Conservation (phyloP, 2,888 invertebrate species). For the Cryptus armator region DNA sequence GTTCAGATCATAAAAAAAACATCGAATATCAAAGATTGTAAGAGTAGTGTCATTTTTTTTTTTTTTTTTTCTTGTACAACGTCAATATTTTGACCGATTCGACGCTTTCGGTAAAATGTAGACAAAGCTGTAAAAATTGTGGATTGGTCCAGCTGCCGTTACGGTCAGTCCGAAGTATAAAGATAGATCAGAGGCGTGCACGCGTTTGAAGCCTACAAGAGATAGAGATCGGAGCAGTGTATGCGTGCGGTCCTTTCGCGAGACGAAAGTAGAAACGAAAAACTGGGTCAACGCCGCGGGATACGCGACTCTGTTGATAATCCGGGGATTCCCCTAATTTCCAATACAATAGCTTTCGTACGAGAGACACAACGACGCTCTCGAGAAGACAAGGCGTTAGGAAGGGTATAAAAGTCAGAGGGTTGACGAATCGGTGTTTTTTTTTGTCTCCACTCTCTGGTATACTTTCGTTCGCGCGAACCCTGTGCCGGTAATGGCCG, state of each 20-base stretch:
- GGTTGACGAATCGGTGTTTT: conserved; percentile 73
- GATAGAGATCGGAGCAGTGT: conserved; percentile 49
- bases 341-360: conserved; percentile 23
- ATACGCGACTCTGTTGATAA: conserved; percentile 38
- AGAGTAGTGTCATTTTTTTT: neutral
- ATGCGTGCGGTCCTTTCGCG: conserved; percentile 66
- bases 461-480: conserved; percentile 35
- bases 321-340: conserved; percentile 43
- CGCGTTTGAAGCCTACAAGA: neutral
- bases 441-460: conserved; percentile 32
- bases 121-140: conserved; percentile 37
- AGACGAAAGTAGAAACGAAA: conserved; percentile 22
- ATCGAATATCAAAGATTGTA: neutral
- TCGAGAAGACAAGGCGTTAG: neutral
- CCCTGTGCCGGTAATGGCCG: conserved; percentile 77
- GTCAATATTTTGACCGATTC: conserved; percentile 46
- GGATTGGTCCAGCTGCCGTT: conserved; percentile 50
- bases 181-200: conserved; percentile 38
- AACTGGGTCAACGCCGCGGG: conserved; percentile 61
- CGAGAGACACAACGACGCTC: conserved; percentile 1
- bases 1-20: too few species aligned
- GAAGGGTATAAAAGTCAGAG: conserved; percentile 76
- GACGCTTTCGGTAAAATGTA: neutral
- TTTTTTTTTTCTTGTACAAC: neutral
- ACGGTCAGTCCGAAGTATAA: conserved; percentile 20